Evolutionary conservation across 2,797 vertebrate species (phyloP).

Genomic region (Carcharodon carcharias): DNA sequence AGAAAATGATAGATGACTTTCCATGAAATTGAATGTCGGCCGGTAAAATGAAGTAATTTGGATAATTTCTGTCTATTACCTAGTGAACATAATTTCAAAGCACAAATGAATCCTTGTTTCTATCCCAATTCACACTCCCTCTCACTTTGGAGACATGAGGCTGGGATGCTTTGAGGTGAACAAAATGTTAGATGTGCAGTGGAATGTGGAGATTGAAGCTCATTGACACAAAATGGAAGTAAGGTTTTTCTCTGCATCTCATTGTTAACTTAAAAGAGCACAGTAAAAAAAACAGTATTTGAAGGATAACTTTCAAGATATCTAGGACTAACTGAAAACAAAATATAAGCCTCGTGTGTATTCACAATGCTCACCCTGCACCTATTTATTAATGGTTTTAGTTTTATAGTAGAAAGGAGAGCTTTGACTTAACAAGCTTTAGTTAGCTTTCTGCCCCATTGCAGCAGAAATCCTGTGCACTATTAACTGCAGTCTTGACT

Average conservation of each 20-base stretch:
- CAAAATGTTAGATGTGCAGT: neutral
- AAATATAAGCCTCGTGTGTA: neutral
- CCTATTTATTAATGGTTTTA: neutral
- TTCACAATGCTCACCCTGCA: neutral
- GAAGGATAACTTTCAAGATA: neutral
- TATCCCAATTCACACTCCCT: neutral
- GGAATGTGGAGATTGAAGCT: neutral
- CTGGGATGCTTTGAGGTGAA: neutral
- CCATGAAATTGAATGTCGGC: neutral
- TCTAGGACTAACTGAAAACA: neutral
- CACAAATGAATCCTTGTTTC: neutral
- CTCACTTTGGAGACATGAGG: neutral
- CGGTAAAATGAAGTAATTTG: neutral
- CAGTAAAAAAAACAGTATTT: neutral
- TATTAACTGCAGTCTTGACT: neutral
- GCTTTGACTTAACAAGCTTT: neutral
- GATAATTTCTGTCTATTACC: neutral
- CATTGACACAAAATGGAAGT: neutral
- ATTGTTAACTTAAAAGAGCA: neutral
- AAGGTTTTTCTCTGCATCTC: neutral
- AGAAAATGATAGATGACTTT: neutral
- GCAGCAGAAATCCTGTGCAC: neutral
- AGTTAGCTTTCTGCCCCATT: slow-evolving; percentile 1
- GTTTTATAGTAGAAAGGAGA: neutral
- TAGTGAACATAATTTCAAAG: neutral